A percentile compares a stretch with the other conserved stretches of the same genome.
phyloP scores from a whole-genome alignment of 1,140 invertebrate species.

The Dolichoris vasculosae region DNA sequence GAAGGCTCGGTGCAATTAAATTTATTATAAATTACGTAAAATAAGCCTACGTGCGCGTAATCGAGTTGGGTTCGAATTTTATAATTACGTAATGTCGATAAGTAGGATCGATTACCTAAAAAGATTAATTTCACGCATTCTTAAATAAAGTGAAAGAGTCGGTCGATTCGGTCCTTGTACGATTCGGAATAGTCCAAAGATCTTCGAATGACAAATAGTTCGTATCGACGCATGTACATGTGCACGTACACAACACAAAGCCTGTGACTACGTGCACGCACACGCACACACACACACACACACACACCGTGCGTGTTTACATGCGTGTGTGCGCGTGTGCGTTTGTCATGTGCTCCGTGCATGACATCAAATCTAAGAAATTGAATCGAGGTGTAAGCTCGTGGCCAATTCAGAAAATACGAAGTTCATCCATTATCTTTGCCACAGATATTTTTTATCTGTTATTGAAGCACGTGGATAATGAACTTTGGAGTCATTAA shows the following conservation, averaged over 20 bases:
- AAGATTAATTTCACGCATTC: neutral
- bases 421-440: slow-evolving; percentile 7
- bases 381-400: neutral
- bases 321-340: too few species aligned
- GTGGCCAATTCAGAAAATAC: neutral
- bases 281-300: neutral
- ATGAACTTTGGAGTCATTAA: slow-evolving; percentile 39
- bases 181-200: neutral
- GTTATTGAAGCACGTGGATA: slow-evolving; percentile 15
- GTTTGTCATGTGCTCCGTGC: slow-evolving; percentile 14
- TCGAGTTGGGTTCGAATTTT: neutral
- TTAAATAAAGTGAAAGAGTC: slow-evolving; percentile 1
- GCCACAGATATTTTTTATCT: slow-evolving; percentile 35
- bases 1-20: neutral
- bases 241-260: neutral
- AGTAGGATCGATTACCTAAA: neutral
- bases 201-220: too few species aligned
- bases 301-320: too few species aligned
- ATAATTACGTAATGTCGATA: slow-evolving; percentile 8
- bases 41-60: neutral
- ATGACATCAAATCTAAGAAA: slow-evolving; percentile 22
- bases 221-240: neutral
- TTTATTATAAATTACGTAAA: neutral
- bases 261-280: neutral
- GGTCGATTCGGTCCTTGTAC: neutral